These are phyloP conservation scores for Erynnis tages DNA, from an alignment of 2,888 invertebrate genomes.

Conservation along the genomic window DNA sequence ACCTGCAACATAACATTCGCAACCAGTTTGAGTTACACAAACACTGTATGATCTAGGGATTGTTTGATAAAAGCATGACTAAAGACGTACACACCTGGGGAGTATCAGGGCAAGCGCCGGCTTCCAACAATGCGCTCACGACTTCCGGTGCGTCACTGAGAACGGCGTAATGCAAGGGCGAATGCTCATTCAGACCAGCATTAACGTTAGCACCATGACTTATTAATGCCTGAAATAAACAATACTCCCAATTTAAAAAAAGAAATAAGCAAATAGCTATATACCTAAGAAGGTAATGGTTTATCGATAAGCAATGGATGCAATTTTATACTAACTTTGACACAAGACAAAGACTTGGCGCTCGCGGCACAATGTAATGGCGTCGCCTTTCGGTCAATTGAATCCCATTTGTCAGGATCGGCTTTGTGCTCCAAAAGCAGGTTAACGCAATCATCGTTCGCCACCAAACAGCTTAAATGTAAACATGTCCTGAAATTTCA, in stretches of 20 bases:
- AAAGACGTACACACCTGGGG: constrained; percentile 83
- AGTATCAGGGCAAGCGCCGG: constrained; percentile 91
- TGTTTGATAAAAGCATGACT: constrained; percentile 27
- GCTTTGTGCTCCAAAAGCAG: constrained; percentile 86
- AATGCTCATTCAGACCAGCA: constrained; percentile 85
- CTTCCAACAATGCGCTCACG: constrained; percentile 86
- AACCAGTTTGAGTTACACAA: not conserved
- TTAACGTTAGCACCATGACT: constrained; percentile 90
- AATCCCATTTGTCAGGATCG: constrained; percentile 87
- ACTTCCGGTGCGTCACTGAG: constrained; percentile 88
- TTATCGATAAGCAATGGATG: too few species aligned
- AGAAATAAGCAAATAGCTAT: too few species aligned
- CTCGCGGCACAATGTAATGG: constrained; percentile 90
- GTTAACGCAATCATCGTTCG: constrained; percentile 86
- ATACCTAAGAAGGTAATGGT: too few species aligned
- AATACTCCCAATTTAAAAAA: too few species aligned
- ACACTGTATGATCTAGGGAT: constrained; percentile 17
- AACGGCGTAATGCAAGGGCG: constrained; percentile 92
- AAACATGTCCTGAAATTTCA: constrained; percentile 76
- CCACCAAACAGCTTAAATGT: constrained; percentile 90
- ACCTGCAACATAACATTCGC: constrained; percentile 69
- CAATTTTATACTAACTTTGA: constrained; percentile 81
- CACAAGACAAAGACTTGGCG: constrained; percentile 81
- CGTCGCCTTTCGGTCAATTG: constrained; percentile 83
- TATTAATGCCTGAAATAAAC: constrained; percentile 83